phyloP scores from a whole-genome alignment of 1,140 invertebrate genomes.

The Uloborus diversus region DNA sequence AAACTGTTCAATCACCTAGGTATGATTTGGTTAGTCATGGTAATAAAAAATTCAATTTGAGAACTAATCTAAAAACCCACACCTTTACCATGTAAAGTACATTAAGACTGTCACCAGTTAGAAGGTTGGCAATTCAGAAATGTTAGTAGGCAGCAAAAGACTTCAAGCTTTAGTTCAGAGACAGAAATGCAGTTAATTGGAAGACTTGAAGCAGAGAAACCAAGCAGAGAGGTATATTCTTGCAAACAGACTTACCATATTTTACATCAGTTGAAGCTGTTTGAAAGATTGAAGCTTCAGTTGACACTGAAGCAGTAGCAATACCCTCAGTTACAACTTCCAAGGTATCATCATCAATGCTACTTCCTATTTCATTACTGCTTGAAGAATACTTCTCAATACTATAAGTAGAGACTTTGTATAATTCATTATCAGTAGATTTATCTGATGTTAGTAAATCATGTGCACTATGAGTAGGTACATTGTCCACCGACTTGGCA shows the following conservation, averaged over 20 bases:
- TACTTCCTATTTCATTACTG: not conserved
- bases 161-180: conserved; percentile 11
- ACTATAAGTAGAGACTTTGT: conserved; percentile 52
- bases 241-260: conserved; percentile 40
- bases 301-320: conserved; percentile 23
- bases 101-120: too few relatives aligned
- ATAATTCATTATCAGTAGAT: conserved; percentile 27
- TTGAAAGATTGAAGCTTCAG: conserved; percentile 7
- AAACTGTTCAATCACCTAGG: too few relatives aligned
- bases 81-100: too few relatives aligned
- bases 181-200: conserved; percentile 1
- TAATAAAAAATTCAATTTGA: too few relatives aligned
- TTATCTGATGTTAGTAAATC: conserved; percentile 18
- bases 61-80: too few relatives aligned
- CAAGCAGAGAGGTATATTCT: conserved; percentile 46
- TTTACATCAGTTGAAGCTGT: conserved; percentile 12
- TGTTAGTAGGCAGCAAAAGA: not conserved
- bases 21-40: too few relatives aligned
- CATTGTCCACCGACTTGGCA: not conserved
- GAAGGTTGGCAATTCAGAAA: not conserved
- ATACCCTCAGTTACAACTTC: conserved; percentile 32
- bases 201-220: conserved; percentile 22
- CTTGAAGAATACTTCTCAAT: not conserved
- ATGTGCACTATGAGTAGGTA: not conserved
- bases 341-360: conserved; percentile 4